These are phyloP conservation scores for Melanotaenia maccullochi DNA, from an alignment of 2,797 vertebrate species.

Conservation along the genomic window DNA sequence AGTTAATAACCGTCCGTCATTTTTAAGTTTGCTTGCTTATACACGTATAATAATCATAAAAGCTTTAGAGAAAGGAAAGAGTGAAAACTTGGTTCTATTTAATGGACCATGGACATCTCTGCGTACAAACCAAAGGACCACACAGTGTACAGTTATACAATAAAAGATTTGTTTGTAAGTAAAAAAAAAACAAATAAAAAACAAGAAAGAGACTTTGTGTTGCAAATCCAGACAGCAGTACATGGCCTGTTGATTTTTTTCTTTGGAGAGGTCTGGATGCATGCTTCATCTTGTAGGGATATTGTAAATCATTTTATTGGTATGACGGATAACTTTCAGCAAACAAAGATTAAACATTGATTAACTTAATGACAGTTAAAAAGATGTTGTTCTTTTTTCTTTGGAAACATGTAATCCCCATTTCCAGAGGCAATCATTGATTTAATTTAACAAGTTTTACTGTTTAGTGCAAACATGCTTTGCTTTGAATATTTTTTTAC, in stretches of 20 bases:
- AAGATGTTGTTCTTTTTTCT: not conserved
- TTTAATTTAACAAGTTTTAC: not conserved
- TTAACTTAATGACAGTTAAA: not conserved
- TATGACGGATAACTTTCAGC: not conserved
- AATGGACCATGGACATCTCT: conserved; percentile 24
- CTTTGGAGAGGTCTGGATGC: not conserved
- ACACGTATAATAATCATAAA: not conserved
- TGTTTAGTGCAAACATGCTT: not conserved
- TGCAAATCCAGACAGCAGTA: not conserved
- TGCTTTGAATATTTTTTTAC: conserved; percentile 1
- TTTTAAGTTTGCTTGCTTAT: not conserved
- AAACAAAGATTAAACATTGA: not conserved
- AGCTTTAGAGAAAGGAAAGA: not conserved
- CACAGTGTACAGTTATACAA: conserved; percentile 23
- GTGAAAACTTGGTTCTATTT: conserved; percentile 13
- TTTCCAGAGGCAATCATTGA: not conserved
- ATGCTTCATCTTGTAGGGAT: conserved; percentile 22
- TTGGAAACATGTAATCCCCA: not conserved
- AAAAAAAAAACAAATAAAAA: not conserved
- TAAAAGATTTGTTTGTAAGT: conserved; percentile 33
- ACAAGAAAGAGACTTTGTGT: not conserved
- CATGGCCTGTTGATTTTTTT: not conserved
- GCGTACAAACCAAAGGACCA: conserved; percentile 41
- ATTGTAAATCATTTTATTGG: not conserved
- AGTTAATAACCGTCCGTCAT: too few relatives aligned